Conservation (phyloP, 1,140 invertebrate genomes). For the Caenorhabditis remanei region DNA sequence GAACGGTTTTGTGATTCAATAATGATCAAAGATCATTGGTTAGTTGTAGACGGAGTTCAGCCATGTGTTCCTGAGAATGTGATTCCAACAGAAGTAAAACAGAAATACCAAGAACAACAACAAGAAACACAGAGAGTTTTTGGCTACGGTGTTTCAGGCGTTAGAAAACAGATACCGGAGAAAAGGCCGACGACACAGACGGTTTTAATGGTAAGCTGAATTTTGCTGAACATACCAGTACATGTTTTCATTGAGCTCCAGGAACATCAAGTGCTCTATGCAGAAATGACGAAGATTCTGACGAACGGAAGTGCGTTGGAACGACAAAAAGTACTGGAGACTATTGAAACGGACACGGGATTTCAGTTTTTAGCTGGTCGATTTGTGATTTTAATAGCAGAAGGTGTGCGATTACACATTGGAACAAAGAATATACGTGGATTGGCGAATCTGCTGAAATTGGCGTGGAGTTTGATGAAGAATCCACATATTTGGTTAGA, state of each 20-base stretch:
- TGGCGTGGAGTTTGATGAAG: conserved; percentile 49
- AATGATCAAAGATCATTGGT: conserved; percentile 49
- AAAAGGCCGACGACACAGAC: conserved; percentile 17
- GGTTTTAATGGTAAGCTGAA: not conserved
- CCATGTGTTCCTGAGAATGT: conserved; percentile 35
- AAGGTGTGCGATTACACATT: conserved; percentile 26
- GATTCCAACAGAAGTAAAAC: conserved; percentile 28
- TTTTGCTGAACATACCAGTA: not conserved
- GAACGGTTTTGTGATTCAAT: conserved; percentile 35
- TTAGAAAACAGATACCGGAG: not conserved
- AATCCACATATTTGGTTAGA: conserved; percentile 18
- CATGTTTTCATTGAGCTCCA: not conserved
- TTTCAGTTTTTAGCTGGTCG: conserved; percentile 10
- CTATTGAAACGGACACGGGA: conserved; percentile 5
- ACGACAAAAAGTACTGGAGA: conserved; percentile 17
- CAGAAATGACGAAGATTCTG: conserved; percentile 1
- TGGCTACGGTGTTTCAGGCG: not conserved
- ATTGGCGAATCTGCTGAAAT: conserved; percentile 17
- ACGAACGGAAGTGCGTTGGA: conserved; percentile 11
- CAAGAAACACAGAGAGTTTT: conserved; percentile 20
- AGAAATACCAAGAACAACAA: conserved; percentile 17
- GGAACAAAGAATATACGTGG: conserved; percentile 26
- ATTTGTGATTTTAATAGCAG: conserved; percentile 42
- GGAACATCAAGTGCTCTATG: conserved; percentile 42
- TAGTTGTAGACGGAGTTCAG: conserved; percentile 30